These are phyloP conservation scores for Drosophila limbata DNA, from an alignment of 2,888 invertebrate genomes.

Conservation along the genomic window DNA sequence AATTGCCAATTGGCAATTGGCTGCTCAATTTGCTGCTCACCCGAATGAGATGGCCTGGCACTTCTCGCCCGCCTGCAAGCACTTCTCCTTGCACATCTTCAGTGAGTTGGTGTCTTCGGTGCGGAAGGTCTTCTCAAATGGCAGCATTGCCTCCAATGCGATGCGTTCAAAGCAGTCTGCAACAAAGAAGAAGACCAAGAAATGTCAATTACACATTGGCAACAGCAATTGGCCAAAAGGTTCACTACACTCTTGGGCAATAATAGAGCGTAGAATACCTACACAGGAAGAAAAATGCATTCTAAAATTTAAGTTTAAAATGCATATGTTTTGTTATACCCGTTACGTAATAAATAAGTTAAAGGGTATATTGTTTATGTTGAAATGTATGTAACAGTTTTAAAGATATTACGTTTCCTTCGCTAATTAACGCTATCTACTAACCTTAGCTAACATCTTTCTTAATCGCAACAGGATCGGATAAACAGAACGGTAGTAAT, in stretches of 20 bases:
- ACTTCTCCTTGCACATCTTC: constrained; percentile 88
- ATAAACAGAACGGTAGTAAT: too few relatives aligned
- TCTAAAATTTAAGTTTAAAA: too few relatives aligned
- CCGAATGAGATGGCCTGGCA: constrained; percentile 89
- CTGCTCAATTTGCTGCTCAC: constrained; percentile 83
- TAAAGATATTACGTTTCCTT: too few relatives aligned
- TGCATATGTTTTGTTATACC: too few relatives aligned
- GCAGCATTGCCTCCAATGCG: constrained; percentile 88
- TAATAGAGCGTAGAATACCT: constrained; percentile 1
- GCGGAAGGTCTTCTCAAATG: constrained; percentile 87
- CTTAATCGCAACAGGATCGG: too few relatives aligned
- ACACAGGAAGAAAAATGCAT: too few relatives aligned
- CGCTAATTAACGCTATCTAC: too few relatives aligned
- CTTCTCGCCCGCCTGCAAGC: constrained; percentile 87
- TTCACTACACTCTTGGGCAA: constrained; percentile 45
- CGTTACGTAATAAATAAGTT: too few relatives aligned
- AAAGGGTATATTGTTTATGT: too few relatives aligned
- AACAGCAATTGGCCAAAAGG: constrained; percentile 37
- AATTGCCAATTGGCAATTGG: constrained; percentile 28
- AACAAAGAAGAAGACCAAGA: constrained; percentile 28
- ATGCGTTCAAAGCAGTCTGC: constrained; percentile 89
- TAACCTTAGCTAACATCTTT: too few relatives aligned
- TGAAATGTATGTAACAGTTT: too few relatives aligned
- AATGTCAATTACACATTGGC: constrained; percentile 37
- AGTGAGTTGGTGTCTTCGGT: constrained; percentile 88